A percentile compares a stretch with the other conserved stretches of the same genome.
phyloP scores from a whole-genome alignment of 2,888 invertebrate genomes.

The Eupithecia inturbata region DNA sequence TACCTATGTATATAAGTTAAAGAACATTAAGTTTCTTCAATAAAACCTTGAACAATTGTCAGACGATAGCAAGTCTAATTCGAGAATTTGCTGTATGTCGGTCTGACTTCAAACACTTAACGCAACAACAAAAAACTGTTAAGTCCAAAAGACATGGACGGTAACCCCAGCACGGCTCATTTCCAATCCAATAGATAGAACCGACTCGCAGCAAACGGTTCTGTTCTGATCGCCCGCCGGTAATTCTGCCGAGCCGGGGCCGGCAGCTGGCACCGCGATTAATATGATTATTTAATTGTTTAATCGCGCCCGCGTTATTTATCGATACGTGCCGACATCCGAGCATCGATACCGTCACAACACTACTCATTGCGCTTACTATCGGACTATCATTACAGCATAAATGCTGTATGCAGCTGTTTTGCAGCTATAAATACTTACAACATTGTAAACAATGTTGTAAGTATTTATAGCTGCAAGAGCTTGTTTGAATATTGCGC shows the following conservation, averaged over 20 bases:
- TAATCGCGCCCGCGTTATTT: slow-evolving; percentile 49
- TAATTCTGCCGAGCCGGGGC: neutral
- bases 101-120: neutral
- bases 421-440: too few relatives aligned
- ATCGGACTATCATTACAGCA: neutral
- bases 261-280: slow-evolving; percentile 1
- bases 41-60: neutral
- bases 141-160: neutral
- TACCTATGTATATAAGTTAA: neutral
- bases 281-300: slow-evolving; percentile 67
- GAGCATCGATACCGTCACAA: slow-evolving; percentile 3
- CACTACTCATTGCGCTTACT: neutral
- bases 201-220: neutral
- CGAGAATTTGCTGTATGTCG: neutral
- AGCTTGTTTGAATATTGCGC: too few relatives aligned
- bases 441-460: too few relatives aligned
- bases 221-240: neutral
- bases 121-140: neutral
- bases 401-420: too few relatives aligned
- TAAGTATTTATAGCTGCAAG: neutral
- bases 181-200: neutral
- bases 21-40: neutral
- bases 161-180: neutral
- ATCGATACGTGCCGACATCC: slow-evolving; percentile 34
- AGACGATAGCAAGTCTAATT: neutral